Base-by-base conservation (phyloP, 2,888 invertebrate species). In the Drosophila planitibia region DNA sequence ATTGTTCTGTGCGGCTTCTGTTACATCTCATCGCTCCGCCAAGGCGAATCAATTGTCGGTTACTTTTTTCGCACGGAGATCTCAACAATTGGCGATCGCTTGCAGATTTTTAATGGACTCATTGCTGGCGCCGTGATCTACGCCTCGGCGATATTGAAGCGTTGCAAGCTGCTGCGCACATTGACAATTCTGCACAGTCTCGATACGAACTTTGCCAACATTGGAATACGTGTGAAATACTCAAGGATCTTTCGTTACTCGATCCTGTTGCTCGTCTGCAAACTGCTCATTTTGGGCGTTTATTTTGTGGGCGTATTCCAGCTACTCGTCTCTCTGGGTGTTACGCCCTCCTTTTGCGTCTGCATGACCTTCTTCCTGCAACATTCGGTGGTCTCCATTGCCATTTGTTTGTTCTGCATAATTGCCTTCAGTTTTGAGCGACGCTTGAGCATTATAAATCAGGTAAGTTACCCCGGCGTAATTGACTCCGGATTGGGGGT, bases 51-150 rank as follows among this genome's bases (percentile, higher is more conserved):
- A 1, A 89, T 93, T 19, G 91, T 93, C 19, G 92, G 92, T 1
- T 93, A 93, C 58, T 92, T 93, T 49, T 90, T 93, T 55, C 91
- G 91, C 70, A 92, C 93, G 0, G 87, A 92, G 35, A 91, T 93
- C 63, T 91, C 93, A 4, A 89, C 83, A 33, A 76, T 92, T 7
- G 93, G 93, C 4, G 91, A 93, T 78, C 92, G 91, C 0, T 59
- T 93, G 75, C 93, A 93, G 74, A 91, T 91, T 49, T 91, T 91
- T 52, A 92, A 90, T 58, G 93, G 92, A 3, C 76, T 93, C 4
- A 86, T 92, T 39, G 92, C 92, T 0, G 90, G 92, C 2, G 85
- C 86, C 1, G 91, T 92, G 6, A 92, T 92, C 55, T 93, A 91
- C 62, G 83, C 90, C 0, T 91, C 91, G 32, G 91, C 92, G 4